A percentile compares a stretch with the other conserved stretches of the same genome.
Conservation (phyloP, 1,140 invertebrate species). For the Hycleus cichorii region DNA sequence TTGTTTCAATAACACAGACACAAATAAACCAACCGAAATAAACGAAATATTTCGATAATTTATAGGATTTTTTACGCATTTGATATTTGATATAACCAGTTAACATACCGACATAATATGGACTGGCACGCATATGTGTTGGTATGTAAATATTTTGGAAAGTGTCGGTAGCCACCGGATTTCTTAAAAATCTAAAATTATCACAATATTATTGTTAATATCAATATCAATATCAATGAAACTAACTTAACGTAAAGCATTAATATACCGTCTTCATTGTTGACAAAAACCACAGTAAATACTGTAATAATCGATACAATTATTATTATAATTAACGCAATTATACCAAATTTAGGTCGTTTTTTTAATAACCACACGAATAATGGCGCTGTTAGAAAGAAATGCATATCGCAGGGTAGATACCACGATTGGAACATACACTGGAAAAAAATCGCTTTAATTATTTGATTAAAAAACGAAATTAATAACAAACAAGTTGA, state of each 20-base stretch:
- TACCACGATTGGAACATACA: conserved; percentile 91
- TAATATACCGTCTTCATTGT: conserved; percentile 55
- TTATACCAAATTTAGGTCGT: conserved; percentile 51
- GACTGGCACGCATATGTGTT: conserved; percentile 60
- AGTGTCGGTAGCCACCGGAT: conserved; percentile 52
- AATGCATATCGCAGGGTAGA: conserved; percentile 78
- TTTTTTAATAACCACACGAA: conserved; percentile 63
- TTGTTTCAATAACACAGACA: conserved; percentile 31
- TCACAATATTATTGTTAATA: not conserved
- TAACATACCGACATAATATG: conserved; percentile 57
- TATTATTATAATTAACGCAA: conserved; percentile 46
- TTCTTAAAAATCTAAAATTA: conserved; percentile 51
- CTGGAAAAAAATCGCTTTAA: conserved; percentile 42
- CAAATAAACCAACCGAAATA: conserved; percentile 33
- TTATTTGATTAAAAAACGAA: not conserved
- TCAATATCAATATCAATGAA: not conserved
- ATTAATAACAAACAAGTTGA: conserved; percentile 47
- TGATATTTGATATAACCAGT: conserved; percentile 53
- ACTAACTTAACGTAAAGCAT: conserved; percentile 56
- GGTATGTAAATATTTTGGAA: conserved; percentile 58
- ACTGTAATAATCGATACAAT: conserved; percentile 55
- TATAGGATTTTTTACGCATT: conserved; percentile 49
- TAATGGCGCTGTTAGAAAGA: conserved; percentile 69
- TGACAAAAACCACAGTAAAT: conserved; percentile 51
- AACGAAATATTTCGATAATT: conserved; percentile 14